phyloP scores from a whole-genome alignment of 1,140 invertebrate genomes.

The Brachionus calyciflorus region DNA sequence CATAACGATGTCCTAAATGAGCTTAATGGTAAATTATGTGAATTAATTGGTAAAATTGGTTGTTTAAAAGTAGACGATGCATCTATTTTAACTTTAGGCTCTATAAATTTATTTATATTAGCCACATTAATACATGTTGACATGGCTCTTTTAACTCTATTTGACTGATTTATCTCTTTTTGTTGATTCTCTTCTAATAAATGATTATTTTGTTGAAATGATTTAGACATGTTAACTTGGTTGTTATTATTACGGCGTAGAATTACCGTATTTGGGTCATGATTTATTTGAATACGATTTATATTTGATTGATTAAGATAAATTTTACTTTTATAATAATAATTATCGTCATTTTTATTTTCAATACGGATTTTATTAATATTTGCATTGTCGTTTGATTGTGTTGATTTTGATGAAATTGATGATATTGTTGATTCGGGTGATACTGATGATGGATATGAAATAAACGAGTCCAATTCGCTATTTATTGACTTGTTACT shows the following conservation, averaged over 20 bases:
- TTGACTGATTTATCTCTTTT: too few relatives aligned
- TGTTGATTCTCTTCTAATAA: too few relatives aligned
- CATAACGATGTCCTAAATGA: slow-evolving; percentile 7
- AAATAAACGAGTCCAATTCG: slow-evolving; percentile 25
- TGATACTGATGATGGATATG: background rate
- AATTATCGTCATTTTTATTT: background rate
- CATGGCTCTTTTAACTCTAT: slow-evolving; percentile 16
- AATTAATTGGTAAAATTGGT: background rate
- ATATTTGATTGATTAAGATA: background rate
- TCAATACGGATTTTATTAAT: slow-evolving; percentile 6
- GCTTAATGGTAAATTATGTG: slow-evolving; percentile 19
- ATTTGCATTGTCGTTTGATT: background rate
- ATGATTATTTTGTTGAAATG: too few relatives aligned
- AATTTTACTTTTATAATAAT: slow-evolving; percentile 15
- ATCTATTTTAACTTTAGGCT: slow-evolving; percentile 11
- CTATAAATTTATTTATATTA: slow-evolving; percentile 22
- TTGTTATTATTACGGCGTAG: background rate
- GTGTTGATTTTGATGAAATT: background rate
- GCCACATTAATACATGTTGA: slow-evolving; percentile 11
- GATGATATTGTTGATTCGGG: background rate
- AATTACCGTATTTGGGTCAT: too few relatives aligned
- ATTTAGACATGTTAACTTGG: background rate
- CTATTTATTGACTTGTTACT: background rate
- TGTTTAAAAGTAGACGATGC: slow-evolving; percentile 29
- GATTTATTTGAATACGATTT: background rate